Conservation (phyloP, 2,113 vertebrate species). For the Mastomys coucha region DNA sequence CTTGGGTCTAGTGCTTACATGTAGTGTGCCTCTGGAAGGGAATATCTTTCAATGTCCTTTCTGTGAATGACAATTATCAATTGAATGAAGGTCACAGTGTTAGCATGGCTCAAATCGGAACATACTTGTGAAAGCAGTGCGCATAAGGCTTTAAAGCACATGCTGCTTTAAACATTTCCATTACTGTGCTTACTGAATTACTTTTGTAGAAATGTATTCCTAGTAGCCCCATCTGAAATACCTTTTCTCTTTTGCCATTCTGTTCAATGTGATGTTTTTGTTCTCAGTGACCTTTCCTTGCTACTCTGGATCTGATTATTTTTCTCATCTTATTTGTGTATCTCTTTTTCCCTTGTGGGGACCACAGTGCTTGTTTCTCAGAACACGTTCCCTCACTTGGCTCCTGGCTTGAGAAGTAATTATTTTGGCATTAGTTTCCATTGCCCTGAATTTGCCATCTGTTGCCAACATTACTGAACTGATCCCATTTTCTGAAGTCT, state of each 20-base stretch:
- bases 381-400: constrained; percentile 64
- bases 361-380: constrained; percentile 77
- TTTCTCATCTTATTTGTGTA: constrained; percentile 31
- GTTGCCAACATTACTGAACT: constrained; percentile 76
- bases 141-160: neutral
- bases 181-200: constrained; percentile 26
- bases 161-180: neutral
- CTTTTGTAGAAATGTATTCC: constrained; percentile 29
- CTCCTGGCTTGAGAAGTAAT: constrained; percentile 81
- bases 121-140: neutral
- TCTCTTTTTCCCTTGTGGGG: constrained; percentile 72
- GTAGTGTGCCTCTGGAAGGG: neutral
- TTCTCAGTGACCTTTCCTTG: neutral
- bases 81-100: neutral
- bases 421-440: constrained; percentile 79
- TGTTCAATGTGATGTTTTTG: neutral
- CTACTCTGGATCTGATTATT: constrained; percentile 42
- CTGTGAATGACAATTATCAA: neutral
- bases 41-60: neutral
- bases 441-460: constrained; percentile 83
- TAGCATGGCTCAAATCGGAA: constrained; percentile 16
- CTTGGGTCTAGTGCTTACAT: neutral
- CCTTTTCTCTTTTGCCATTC: neutral
- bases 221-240: neutral
- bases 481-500: constrained; percentile 72